phyloP scores from a whole-genome alignment of 1,140 invertebrate genomes.

The Tenebrio molitor region DNA sequence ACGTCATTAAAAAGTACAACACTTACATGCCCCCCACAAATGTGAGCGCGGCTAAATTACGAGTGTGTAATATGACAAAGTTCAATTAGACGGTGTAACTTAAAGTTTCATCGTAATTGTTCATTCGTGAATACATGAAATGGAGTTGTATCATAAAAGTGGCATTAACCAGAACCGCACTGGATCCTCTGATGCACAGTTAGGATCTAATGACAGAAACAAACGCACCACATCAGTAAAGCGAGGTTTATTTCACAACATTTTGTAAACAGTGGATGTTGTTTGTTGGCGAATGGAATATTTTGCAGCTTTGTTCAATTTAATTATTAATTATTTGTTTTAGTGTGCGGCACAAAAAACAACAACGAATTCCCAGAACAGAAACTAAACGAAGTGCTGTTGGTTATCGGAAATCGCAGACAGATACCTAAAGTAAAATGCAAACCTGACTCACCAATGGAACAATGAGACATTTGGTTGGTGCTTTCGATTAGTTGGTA shows the following conservation, averaged over 20 bases:
- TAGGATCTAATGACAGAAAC: constrained; percentile 4
- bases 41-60: background rate
- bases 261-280: constrained; percentile 3
- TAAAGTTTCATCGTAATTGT: background rate
- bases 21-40: background rate
- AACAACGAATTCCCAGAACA: too few relatives aligned
- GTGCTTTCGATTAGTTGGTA: too few relatives aligned
- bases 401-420: too few relatives aligned
- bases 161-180: constrained; percentile 1
- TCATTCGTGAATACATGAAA: background rate
- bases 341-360: too few relatives aligned
- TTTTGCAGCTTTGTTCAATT: background rate
- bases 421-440: too few relatives aligned
- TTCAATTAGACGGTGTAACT: background rate
- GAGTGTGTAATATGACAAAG: background rate
- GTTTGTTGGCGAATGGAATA: background rate
- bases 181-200: background rate
- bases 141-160: background rate
- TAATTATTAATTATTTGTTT: constrained; percentile 15
- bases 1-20: background rate
- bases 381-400: too few relatives aligned
- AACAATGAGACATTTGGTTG: too few relatives aligned
- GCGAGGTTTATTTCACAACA: constrained; percentile 1
- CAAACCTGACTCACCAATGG: too few relatives aligned
- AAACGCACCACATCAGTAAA: constrained; percentile 13